phyloP scores from a whole-genome alignment of 2,113 vertebrate genomes.

The Callipepla squamata region DNA sequence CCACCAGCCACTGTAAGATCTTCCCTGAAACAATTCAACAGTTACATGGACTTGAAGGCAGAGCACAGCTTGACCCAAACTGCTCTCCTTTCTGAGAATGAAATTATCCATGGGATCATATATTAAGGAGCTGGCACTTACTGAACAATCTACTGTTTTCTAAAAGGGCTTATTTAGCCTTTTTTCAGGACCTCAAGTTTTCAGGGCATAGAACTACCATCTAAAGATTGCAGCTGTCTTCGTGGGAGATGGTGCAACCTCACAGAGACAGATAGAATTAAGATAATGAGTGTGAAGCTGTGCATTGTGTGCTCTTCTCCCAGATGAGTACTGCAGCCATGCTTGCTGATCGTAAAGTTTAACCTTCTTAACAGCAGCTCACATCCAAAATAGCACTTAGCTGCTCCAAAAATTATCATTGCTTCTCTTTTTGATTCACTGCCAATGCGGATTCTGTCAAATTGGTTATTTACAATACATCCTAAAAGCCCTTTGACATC shows the following conservation, averaged over 20 bases:
- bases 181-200: background rate
- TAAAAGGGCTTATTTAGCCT: background rate
- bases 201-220: background rate
- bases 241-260: accelerated
- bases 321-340: background rate
- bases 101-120: background rate
- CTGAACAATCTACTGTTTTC: background rate
- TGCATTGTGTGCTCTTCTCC: background rate
- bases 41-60: background rate
- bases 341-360: background rate
- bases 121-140: background rate
- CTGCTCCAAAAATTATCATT: background rate
- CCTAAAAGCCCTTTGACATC: conserved; percentile 18
- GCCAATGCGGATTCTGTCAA: background rate
- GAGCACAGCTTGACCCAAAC: background rate
- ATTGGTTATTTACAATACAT: conserved; percentile 5
- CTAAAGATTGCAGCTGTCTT: background rate
- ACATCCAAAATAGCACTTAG: conserved; percentile 1
- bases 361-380: background rate
- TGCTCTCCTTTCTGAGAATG: background rate
- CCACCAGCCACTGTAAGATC: background rate
- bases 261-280: background rate
- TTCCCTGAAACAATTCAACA: background rate
- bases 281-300: background rate
- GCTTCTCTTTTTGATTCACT: background rate